These are phyloP conservation scores for Argyresthia goedartella DNA, from an alignment of 2,888 invertebrate species.

Conservation along the genomic window DNA sequence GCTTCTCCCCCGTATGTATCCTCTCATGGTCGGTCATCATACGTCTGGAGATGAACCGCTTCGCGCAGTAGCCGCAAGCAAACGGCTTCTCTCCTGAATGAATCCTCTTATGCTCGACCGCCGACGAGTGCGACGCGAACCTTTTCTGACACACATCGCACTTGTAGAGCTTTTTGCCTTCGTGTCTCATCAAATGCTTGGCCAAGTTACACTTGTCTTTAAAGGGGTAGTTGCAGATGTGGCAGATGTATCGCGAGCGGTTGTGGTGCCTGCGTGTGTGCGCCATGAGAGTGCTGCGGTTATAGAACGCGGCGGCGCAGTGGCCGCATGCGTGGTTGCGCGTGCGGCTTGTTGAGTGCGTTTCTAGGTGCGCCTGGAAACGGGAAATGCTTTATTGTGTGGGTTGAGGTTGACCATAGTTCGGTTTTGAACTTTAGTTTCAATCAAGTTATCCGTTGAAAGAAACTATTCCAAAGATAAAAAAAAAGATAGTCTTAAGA, in stretches of 20 bases:
- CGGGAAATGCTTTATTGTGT: neutral
- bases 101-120: conserved; percentile 50
- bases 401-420: neutral
- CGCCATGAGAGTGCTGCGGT: conserved; percentile 33
- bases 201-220: conserved; percentile 49
- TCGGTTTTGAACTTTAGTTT: neutral
- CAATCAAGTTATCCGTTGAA: too few relatives aligned
- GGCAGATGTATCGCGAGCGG: conserved; percentile 46
- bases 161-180: conserved; percentile 43
- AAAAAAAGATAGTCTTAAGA: too few relatives aligned
- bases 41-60: conserved; percentile 46
- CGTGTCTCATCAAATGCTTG: conserved; percentile 47
- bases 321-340: conserved; percentile 44
- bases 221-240: conserved; percentile 47
- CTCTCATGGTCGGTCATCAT: conserved; percentile 46
- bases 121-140: conserved; percentile 33
- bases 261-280: conserved; percentile 43
- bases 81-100: conserved; percentile 56
- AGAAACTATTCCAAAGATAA: too few relatives aligned
- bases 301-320: conserved; percentile 57
- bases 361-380: conserved; percentile 45
- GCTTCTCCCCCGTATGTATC: conserved; percentile 57
- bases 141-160: conserved; percentile 54
- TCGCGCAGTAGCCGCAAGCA: conserved; percentile 39
- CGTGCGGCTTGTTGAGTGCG: conserved; percentile 48